Conservation (phyloP, 2,888 invertebrate species). For the Ephialtes manifestator region DNA sequence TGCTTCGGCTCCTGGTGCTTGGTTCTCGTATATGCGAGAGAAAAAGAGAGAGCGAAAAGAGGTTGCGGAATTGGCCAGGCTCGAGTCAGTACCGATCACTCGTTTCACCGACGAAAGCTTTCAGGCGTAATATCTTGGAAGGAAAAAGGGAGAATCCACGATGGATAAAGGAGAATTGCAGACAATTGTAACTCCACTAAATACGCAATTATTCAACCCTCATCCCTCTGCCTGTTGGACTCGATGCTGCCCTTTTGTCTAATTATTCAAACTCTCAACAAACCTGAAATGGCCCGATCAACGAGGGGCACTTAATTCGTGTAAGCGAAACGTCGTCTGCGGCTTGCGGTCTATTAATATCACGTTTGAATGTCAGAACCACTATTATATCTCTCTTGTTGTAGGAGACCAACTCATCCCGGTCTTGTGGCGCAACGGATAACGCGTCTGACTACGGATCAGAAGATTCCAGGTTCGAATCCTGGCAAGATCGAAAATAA, state of each 20-base stretch:
- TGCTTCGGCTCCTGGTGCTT: background rate
- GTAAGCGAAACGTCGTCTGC: background rate
- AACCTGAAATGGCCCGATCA: slow-evolving; percentile 12
- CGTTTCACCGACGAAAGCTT: slow-evolving; percentile 72
- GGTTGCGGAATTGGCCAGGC: background rate
- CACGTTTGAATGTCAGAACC: background rate
- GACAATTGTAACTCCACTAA: slow-evolving; percentile 72
- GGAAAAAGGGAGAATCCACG: background rate
- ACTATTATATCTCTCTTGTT: background rate
- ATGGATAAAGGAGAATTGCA: slow-evolving; percentile 16
- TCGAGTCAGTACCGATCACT: slow-evolving; percentile 70
- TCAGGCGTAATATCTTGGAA: slow-evolving; percentile 73
- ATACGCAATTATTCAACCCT: slow-evolving; percentile 76
- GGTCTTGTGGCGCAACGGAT: slow-evolving; percentile 86
- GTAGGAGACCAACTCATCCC: background rate
- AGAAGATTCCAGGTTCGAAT: slow-evolving; percentile 88
- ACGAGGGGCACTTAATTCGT: background rate
- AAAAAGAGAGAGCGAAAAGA: background rate
- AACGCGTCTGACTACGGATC: slow-evolving; percentile 92
- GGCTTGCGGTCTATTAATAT: slow-evolving; percentile 24
- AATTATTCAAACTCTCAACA: slow-evolving; percentile 67
- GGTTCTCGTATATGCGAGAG: background rate
- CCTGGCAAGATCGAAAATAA: slow-evolving; percentile 80
- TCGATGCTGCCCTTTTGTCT: slow-evolving; percentile 37
- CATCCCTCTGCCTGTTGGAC: background rate